Conservation (phyloP, 2,797 vertebrate species). For the Hippopotamyrus pictus region DNA sequence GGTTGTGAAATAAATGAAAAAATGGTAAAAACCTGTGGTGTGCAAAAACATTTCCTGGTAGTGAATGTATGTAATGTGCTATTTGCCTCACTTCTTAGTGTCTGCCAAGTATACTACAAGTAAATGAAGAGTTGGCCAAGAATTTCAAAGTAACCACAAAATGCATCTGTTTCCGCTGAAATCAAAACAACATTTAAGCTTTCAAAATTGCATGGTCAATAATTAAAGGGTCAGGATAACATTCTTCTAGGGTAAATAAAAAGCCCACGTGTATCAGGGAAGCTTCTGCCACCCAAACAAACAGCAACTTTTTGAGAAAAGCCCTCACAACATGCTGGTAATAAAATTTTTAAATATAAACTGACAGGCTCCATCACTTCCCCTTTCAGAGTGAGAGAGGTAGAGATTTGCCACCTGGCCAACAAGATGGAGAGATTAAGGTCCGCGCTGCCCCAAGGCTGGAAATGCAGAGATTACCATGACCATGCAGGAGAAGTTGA, state of each 20-base stretch:
- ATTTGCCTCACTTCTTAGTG: neutral
- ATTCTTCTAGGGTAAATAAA: neutral
- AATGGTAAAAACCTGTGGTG: neutral
- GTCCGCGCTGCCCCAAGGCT: constrained; percentile 32
- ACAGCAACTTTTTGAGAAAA: constrained; percentile 56
- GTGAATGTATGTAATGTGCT: neutral
- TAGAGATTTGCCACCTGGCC: constrained; percentile 23
- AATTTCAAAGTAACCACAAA: neutral
- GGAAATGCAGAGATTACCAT: constrained; percentile 44
- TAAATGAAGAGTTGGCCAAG: neutral
- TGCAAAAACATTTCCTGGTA: neutral
- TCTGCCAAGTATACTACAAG: neutral
- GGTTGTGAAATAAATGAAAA: neutral
- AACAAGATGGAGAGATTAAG: constrained; percentile 28
- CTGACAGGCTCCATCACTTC: constrained; percentile 64
- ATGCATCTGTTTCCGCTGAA: neutral
- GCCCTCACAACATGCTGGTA: constrained; percentile 44
- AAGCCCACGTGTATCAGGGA: neutral
- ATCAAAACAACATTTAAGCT: neutral
- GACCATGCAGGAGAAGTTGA: constrained; percentile 7
- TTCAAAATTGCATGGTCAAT: neutral
- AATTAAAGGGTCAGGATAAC: neutral
- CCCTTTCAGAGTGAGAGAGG: constrained; percentile 53
- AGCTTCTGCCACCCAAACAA: constrained; percentile 16
- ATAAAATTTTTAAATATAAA: constrained; percentile 73